These are phyloP conservation scores for Caretta caretta DNA, from an alignment of 2,113 vertebrate genomes.

Conservation along the genomic window DNA sequence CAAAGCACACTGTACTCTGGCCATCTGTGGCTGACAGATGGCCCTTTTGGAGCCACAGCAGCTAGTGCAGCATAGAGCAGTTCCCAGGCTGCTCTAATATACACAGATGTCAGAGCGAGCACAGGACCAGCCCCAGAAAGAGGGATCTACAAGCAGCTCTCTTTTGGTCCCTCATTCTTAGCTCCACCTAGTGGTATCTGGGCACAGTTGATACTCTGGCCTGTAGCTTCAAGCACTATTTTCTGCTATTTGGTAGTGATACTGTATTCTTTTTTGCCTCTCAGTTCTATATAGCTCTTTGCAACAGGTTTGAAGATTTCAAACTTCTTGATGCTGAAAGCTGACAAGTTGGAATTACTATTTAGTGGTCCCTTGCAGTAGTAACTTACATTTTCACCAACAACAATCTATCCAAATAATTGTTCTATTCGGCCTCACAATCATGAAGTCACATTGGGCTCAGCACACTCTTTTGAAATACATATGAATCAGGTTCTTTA, in stretches of 20 bases:
- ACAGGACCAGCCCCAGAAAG: too few relatives aligned
- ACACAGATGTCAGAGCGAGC: too few relatives aligned
- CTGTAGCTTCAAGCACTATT: neutral
- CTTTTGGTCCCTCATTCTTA: too few relatives aligned
- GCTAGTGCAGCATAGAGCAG: too few relatives aligned
- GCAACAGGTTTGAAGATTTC: neutral
- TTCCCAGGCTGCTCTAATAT: too few relatives aligned
- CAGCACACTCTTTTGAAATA: too few relatives aligned
- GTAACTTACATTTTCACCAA: neutral
- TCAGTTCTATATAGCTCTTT: neutral
- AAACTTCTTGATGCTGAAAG: neutral
- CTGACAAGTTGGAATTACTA: neutral
- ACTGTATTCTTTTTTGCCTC: neutral
- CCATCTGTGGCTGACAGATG: too few relatives aligned
- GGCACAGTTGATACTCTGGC: neutral
- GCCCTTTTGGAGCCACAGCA: too few relatives aligned
- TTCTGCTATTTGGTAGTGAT: neutral
- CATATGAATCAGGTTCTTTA: neutral
- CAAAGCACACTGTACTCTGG: too few relatives aligned
- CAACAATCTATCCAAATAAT: neutral
- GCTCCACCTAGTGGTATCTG: neutral
- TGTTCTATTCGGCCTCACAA: neutral
- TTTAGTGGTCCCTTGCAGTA: neutral
- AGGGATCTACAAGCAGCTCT: too few relatives aligned
- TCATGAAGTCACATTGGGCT: neutral